Percentiles rank a stretch among this genome's conserved stretches.
These are phyloP conservation scores for Phymanthus crucifer DNA, from an alignment of 92 coral and sea anemone genomes.

Conservation along the genomic window DNA sequence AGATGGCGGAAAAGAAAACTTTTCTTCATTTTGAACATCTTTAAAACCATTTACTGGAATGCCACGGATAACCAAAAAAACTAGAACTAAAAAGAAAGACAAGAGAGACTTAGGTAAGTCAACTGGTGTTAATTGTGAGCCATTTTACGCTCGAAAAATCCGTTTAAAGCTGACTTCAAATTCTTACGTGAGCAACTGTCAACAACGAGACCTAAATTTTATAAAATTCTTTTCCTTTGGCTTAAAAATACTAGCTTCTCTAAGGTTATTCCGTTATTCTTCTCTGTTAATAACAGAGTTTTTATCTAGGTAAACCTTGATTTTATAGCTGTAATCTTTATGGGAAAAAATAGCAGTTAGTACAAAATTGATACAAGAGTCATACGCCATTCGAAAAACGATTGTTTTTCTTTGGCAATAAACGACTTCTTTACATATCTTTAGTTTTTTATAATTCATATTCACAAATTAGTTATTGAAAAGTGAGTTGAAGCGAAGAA, in stretches of 20 bases:
- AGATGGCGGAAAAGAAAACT: constrained; percentile 16
- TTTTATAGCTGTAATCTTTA: no score
- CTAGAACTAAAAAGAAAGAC: constrained; percentile 19
- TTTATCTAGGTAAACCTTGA: no score
- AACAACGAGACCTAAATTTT: neutral
- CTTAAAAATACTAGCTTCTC: neutral
- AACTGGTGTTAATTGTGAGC: neutral
- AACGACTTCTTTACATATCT: no score
- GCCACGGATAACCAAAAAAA: constrained; percentile 33
- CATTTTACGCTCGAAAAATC: neutral
- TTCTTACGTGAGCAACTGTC: constrained; percentile 2
- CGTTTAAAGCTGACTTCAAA: neutral
- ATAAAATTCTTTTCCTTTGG: neutral
- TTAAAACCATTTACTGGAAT: neutral
- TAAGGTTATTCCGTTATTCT: neutral
- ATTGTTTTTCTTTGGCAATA: no score
- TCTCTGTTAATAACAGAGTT: no score
- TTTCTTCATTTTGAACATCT: neutral
- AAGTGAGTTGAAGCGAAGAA: no score
- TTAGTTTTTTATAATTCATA: no score
- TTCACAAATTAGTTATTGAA: no score
- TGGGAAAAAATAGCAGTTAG: no score
- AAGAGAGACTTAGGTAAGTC: constrained; percentile 26
- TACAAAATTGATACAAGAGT: no score
- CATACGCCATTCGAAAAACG: no score